Evolutionary conservation across 2,113 vertebrate genomes (phyloP), one percentile per base, ranked within the genome.

Genomic region (Xiphias gladius): DNA sequence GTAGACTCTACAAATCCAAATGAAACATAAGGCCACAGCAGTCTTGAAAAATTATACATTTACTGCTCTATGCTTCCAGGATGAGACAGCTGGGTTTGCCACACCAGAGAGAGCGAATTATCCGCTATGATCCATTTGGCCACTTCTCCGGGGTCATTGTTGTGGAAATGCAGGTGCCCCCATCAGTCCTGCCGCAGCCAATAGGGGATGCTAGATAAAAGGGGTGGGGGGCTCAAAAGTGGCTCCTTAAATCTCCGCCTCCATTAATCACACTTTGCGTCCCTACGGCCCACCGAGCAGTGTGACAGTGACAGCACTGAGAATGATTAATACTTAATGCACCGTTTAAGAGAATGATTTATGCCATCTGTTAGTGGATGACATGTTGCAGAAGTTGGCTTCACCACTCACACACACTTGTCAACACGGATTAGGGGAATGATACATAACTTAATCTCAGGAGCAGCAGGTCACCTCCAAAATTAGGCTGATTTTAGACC

Each of bases 241-340:
- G 90, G 89, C 92, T 93, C 66, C 87, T 91, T 84, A 89, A 83
- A 93, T 91, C 91, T 90, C 75, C 68, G 82, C 94, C 91, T 93
- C 89, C 89, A 95, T 96, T 95, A 95, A 96, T 96, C 95, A 96
- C 90, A 94, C 93, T 95, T 95, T 94, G 90, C 89, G 88, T 83
- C 79, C 92, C 83, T 4, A 81, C 61, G 17, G 91, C 90, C 89
- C 88, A 82, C 88, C 70, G 70, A 90, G 80, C 91, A 82, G 85
- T 80, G 90, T 92, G 94, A 95, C 93, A 94, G 89, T 92, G 90
- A 94, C 93, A 93, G 86, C 91, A 77, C 85, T 86, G 90, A 94
- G 93, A 96, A 95, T 95, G 95, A 96, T 96, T 96, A 95, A 96
- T 96, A 95, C 93, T 95, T 95, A 96, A 95, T 93, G 92, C 89